Base-by-base conservation (phyloP, 2,888 invertebrate genomes). In the Ophion costatus region DNA sequence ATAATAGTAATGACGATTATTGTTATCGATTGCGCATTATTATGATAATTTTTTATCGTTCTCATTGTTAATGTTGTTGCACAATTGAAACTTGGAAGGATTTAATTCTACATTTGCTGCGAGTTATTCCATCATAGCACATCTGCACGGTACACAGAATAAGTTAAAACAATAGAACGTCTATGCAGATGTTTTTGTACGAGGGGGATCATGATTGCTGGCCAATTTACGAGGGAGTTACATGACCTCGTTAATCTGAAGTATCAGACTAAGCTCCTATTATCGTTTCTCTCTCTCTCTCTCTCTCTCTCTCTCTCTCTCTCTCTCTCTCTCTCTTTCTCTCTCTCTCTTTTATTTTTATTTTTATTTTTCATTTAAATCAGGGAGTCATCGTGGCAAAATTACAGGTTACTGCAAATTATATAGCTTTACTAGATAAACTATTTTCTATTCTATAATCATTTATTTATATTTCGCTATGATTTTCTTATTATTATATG, bases 181-280 rank as follows among this genome's bases (percentile, higher is more conserved):
- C 17, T 24, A 11, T 56, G 22, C 5, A 5, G 56, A 33, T 71
- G 20, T 4, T 10, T 70, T 56, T 29, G 5, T 38, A 20, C n/a
- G 57, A 64, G 64, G 33, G 56, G 57, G 29, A 24, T 14, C 45
- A 24, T 14, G 56, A 79, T 79, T 71, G 63, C 51, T 33, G 11
- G 33, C 45, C 20, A 45, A 71, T 71, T 33, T 29, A 22, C 20
- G 24, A 56, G 22, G 6, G 24, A 79, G 71, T 79, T 71, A 64
- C 71, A 66, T 57, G 71, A 79, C 51, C 79, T 66, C 64, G 66
- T 24, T 57, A 63, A 79, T 79, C 63, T n/a, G 38, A 10, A 38
- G 42, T 57, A 17, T 14, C 24, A 73, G 59, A 66, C 22, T 7
- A 33, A 22, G 14, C 63, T 63, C 70, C 22, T 51, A 22, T 79